phyloP scores from a whole-genome alignment of 2,113 vertebrate genomes.

The Protobothrops mucrosquamatus region DNA sequence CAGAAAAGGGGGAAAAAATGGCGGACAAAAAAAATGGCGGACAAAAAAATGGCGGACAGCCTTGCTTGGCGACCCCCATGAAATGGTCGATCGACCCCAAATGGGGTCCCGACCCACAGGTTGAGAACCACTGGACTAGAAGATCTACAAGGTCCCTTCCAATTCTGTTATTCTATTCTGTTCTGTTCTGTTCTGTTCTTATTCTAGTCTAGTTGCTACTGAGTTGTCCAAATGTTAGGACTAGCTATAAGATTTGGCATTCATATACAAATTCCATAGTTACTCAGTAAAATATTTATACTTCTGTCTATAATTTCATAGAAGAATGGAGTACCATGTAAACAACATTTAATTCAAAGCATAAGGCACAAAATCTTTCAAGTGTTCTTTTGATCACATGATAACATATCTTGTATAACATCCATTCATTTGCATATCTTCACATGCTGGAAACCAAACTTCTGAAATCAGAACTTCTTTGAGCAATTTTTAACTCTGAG shows the following conservation, averaged over 20 bases:
- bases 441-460: not conserved
- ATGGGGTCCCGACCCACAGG: no score
- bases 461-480: not conserved
- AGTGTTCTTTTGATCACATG: not conserved
- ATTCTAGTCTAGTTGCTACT: no score
- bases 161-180: no score
- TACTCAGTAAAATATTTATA: not conserved
- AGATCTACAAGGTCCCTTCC: no score
- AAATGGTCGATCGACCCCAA: no score
- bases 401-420: not conserved
- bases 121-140: no score
- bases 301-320: not conserved
- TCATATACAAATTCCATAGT: not conserved
- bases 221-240: no score
- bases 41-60: no score
- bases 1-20: no score
- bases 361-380: not conserved
- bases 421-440: not conserved
- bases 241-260: not conserved
- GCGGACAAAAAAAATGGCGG: no score
- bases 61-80: no score
- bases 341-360: not conserved
- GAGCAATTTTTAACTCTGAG: not conserved
- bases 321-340: not conserved
- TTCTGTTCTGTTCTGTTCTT: no score